Evolutionary conservation across 2,113 vertebrate species (phyloP), one percentile per base, ranked within the genome.

Genomic region (Sapayoa aenigma): DNA sequence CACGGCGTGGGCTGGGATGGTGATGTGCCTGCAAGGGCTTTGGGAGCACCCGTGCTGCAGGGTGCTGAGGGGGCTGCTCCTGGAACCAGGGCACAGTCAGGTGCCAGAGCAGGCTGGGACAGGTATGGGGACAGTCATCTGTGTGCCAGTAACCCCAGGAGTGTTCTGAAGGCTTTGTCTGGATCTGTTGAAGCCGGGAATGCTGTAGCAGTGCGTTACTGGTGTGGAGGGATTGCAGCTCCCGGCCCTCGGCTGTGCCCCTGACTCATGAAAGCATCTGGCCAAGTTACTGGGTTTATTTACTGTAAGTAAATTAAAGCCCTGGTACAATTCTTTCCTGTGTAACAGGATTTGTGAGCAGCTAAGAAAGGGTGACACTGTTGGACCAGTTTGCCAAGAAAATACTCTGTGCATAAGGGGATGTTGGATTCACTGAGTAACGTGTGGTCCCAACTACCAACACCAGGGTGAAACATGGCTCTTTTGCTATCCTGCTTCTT

Each of bases 251-350:
- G 1, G n/a, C 60, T 67, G 53, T 50, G n/a, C 80, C 3, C 5
- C 78, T 83, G 88, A 92, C 96, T 94, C 91, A 60, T 55, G 37
- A 87, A 82, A 89, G 28, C 33, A 78, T 82, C 96, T 1, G 14
- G 83, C 65, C 75, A 66, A 46, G 75, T 90, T 81, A 56, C 67
- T 55, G 44, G 50, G 33, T 95, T 94, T 96, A 84, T 97, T 96
- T 94, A 92, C 76, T 63, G 94, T 72, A 76, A 50, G 94, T 81
- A 94, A 97, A 96, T 95, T 73, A 96, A 94, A 91, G 83, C 83
- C 81, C 53, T 81, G 88, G 53, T 96, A 56, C 87, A 92, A 78
- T 89, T 95, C 89, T 95, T 96, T 78, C 76, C 92, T 89, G 85
- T 87, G 63, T 93, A 93, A 94, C 92, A 78, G 93, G 92, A 91